phyloP scores from a whole-genome alignment of 2,797 vertebrate species.

The Alosa sapidissima region DNA sequence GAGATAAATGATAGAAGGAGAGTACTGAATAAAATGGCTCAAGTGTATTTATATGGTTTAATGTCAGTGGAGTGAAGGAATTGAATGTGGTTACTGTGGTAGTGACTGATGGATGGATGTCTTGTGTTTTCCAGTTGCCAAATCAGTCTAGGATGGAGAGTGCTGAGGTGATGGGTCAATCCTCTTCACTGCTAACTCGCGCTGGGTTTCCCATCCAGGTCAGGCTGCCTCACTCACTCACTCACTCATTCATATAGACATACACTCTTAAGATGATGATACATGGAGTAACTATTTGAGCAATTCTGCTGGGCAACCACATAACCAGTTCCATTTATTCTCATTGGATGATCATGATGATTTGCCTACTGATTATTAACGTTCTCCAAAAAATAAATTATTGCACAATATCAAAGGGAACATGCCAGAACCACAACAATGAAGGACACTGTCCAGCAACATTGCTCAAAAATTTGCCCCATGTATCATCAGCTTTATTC shows the following conservation, averaged over 20 bases:
- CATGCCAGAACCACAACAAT: too few species aligned
- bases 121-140: constrained; percentile 62
- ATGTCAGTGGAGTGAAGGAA: not conserved
- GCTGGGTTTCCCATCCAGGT: constrained; percentile 94
- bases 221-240: constrained; percentile 33
- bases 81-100: not conserved
- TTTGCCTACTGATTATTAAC: too few species aligned
- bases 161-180: constrained; percentile 83
- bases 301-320: too few species aligned
- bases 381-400: too few species aligned
- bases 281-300: too few species aligned
- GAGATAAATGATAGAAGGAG: not conserved
- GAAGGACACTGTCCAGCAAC: too few species aligned
- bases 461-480: too few species aligned
- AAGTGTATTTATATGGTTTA: not conserved
- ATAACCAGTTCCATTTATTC: too few species aligned
- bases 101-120: not conserved
- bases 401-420: too few species aligned
- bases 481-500: too few species aligned
- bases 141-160: constrained; percentile 90
- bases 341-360: too few species aligned
- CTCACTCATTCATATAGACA: not conserved
- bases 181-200: constrained; percentile 87
- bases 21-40: not conserved
- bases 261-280: not conserved